Base-by-base conservation (phyloP, 2,797 vertebrate genomes). In the Crocidura indochinensis region DNA sequence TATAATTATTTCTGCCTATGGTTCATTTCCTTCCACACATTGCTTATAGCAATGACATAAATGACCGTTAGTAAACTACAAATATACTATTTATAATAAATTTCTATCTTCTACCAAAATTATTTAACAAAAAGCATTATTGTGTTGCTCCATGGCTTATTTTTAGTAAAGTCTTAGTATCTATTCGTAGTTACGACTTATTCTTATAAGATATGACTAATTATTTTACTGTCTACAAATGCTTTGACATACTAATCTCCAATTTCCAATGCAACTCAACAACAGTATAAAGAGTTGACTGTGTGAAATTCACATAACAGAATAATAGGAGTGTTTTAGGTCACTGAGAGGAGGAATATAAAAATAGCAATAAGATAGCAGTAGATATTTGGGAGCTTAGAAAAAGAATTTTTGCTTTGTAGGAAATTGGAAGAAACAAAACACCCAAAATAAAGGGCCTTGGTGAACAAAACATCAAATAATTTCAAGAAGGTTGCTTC, bases 1-100 rank as follows among this genome's bases (percentile, higher is more conserved):
- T 71, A 93, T 92, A 92, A 92, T 91, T 91, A 92, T 87, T 31
- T 46, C 92, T 2, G 15, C 78, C 47, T 92, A 49, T 91, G 73
- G 69, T 88, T 93, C 90, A 94, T 64, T 81, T 88, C 56, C 20
- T 60, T 51, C 14, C 56, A 60, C 44, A 76, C 78, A 87, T 90
- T 89, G 49, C 71, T 93, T 71, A 68, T 81, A 87, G 31, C 7
- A 84, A 74, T 76, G 31, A 10, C 79, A 79, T 84, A 87, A 90
- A 87, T 87, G 62, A 92, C 84, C 91, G 95, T 94, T 78, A 51
- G 24, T 60, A 10, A 86, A 84, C 86, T 84, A 81, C 51, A 94
- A 91, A 88, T 76, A 86, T 68, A 71, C 46, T 68, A 62, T 81
- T 7, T 64, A 44, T n/a, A 84, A 69, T 84, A 81, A 31, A 77